Evolutionary conservation across 2,888 invertebrate species (phyloP).

Genomic region (Nasonia oneida): DNA sequence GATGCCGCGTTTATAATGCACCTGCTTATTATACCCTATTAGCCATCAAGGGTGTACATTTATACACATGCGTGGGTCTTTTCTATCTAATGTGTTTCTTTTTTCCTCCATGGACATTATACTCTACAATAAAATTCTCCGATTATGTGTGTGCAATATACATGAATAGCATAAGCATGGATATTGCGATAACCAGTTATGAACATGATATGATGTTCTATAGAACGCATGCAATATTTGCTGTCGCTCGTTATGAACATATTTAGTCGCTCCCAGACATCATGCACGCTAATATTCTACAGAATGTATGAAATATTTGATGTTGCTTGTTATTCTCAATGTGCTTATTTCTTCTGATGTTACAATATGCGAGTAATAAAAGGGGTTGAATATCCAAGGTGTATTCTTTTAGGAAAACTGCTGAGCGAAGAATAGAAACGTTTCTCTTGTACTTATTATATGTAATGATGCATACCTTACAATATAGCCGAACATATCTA

Average conservation of each 20-base stretch:
- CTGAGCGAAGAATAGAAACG: neutral
- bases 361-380: neutral
- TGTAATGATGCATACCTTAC: neutral
- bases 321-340: neutral
- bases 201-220: neutral
- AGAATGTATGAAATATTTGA: neutral
- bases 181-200: neutral
- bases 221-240: neutral
- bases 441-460: neutral
- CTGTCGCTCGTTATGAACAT: neutral
- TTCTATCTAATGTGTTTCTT: neutral
- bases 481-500: too few species aligned
- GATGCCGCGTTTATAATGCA: neutral
- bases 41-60: constrained; percentile 2
- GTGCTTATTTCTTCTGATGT: neutral
- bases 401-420: neutral
- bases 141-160: neutral
- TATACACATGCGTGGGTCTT: neutral
- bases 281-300: neutral
- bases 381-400: neutral
- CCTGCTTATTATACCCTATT: constrained; percentile 12
- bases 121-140: neutral
- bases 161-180: neutral
- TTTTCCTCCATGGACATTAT: neutral
- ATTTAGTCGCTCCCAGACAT: neutral